These are phyloP conservation scores for Gallirallus australis DNA, from an alignment of 2,797 vertebrate species.

Conservation along the genomic window DNA sequence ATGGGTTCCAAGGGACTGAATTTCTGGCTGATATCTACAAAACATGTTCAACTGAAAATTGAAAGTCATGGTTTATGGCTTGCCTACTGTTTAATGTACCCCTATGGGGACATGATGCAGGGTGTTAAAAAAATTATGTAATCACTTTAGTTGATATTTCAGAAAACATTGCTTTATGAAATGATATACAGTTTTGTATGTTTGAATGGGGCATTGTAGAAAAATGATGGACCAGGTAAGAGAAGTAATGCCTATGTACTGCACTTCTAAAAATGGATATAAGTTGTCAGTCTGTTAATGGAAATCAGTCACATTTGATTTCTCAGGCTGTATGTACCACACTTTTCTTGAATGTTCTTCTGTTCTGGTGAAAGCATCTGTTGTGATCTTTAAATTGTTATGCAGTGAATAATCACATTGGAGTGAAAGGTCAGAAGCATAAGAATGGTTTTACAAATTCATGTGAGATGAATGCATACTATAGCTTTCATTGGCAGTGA, in stretches of 20 bases:
- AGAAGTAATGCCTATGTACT: not conserved
- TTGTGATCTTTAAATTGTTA: not conserved
- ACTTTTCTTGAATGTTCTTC: not conserved
- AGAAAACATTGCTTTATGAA: not conserved
- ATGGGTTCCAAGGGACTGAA: not conserved
- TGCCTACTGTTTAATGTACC: not conserved
- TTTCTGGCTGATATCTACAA: not conserved
- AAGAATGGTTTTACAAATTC: not conserved
- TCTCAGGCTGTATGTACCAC: not conserved
- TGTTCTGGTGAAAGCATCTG: not conserved
- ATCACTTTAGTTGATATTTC: not conserved
- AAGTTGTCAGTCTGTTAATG: not conserved
- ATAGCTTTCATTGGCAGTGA: not conserved
- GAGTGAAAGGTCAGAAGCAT: not conserved
- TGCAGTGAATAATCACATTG: not conserved
- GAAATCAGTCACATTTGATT: not conserved
- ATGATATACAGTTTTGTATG: not conserved
- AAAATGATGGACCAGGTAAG: not conserved
- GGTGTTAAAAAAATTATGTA: not conserved
- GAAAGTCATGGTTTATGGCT: not conserved
- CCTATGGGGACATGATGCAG: not conserved
- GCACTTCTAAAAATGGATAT: not conserved
- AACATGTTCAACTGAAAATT: not conserved
- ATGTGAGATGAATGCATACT: rapidly evolving
- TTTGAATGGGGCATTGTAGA: not conserved